Evolutionary conservation across 2,113 vertebrate species (phyloP), one percentile per base, ranked within the genome.

Genomic region (Hemichromis elongatus): DNA sequence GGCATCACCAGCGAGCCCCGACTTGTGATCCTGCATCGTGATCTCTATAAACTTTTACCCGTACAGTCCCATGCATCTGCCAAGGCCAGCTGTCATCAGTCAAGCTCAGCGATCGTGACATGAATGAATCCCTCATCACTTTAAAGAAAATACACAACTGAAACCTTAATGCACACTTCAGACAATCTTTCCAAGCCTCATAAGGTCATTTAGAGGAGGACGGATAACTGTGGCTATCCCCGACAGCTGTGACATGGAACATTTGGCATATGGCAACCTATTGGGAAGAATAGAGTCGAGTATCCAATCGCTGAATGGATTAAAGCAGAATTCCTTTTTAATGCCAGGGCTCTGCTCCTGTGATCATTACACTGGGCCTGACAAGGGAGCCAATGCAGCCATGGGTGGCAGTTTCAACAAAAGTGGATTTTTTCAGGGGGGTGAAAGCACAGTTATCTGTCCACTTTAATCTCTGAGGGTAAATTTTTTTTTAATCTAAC

Each of bases 191-290:
- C 53, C 75, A 24, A 40, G 56, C 81, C 37, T 80, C 47, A 53
- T 56, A 86, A 89, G 91, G 91, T 91, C 86, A 81, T 79, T 86
- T 70, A 63, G 55, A 82, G 81, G 87, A 88, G 85, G 61, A 37
- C 4, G 77, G 61, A 88, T 56, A 42, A 56, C 66, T 82, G 26
- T 9, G 79, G 84, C 52, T 13, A 19, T 61, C 21, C 79, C 63
- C 8, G 59, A 28, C 93, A 93, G 92, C 93, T 93, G 93, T 94
- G 91, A 93, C 89, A 89, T 88, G 85, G 79, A 92, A 90, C 89
- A 87, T 83, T 90, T 92, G 94, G 91, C 90, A 90, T 77, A 80
- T 35, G 21, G 35, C 68, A 63, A 28, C 35, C 83, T 79, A 77
- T 54, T 81, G 88, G 87, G 86, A 70, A 56, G 55, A 83, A 85